A percentile compares a stretch with the other conserved stretches of the same genome.
Conservation (phyloP, 2,113 vertebrate species). For the Hippolais icterina region DNA sequence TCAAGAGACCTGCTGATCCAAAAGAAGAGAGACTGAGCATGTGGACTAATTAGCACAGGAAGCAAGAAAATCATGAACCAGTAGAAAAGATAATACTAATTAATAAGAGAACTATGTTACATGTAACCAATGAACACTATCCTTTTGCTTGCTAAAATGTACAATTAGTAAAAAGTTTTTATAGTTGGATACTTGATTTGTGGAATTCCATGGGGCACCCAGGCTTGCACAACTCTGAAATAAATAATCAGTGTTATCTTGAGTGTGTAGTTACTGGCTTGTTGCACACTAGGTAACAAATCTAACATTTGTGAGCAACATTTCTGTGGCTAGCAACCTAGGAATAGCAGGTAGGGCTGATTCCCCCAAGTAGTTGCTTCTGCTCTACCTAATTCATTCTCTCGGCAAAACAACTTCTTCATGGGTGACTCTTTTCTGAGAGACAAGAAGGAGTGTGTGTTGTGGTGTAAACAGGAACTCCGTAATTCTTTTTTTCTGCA, state of each 20-base stretch:
- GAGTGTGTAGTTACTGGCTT: not conserved
- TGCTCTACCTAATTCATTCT: not conserved
- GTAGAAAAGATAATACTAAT: not conserved
- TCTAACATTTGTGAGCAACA: not conserved
- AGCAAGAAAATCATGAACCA: not conserved
- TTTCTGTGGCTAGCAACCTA: not conserved
- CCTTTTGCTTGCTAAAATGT: not conserved
- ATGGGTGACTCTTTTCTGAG: not conserved
- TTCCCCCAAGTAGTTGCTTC: not conserved
- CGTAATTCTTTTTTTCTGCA: not conserved
- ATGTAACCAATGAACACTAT: not conserved
- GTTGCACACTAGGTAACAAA: not conserved
- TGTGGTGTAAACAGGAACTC: not conserved
- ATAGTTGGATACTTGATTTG: not conserved
- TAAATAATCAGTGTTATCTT: rapidly evolving
- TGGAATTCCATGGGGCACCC: rapidly evolving
- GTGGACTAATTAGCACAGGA: rapidly evolving
- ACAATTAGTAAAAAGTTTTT: not conserved
- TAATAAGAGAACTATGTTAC: not conserved
- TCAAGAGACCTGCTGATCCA: not conserved
- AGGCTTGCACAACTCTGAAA: not conserved
- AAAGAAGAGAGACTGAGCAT: not conserved
- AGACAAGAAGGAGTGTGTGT: not conserved
- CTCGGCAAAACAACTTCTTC: not conserved
- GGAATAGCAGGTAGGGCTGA: not conserved